Percentiles rank a stretch among this genome's conserved stretches.
phyloP scores from a whole-genome alignment of 2,113 vertebrate genomes.

The Oryzias woworae region DNA sequence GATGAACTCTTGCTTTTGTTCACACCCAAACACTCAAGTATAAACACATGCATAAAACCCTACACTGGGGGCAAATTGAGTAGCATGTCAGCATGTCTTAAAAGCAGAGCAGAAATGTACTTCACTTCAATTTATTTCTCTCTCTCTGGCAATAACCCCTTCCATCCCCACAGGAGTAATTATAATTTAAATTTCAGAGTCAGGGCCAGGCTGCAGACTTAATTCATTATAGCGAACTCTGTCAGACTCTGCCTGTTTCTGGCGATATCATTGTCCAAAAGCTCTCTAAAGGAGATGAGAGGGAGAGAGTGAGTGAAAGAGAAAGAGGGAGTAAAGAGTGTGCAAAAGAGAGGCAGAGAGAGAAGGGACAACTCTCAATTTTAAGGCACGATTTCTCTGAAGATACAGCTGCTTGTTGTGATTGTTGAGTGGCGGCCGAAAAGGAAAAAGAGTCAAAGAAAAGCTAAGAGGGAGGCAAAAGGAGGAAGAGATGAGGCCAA shows the following conservation, averaged over 20 bases:
- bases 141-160: slow-evolving; percentile 79
- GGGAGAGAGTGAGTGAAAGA: slow-evolving; percentile 56
- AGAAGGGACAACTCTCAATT: slow-evolving; percentile 42
- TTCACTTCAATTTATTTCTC: slow-evolving; percentile 79
- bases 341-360: slow-evolving; percentile 20
- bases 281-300: slow-evolving; percentile 75
- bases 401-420: slow-evolving; percentile 81
- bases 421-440: slow-evolving; percentile 78
- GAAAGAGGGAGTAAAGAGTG: slow-evolving; percentile 23
- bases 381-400: slow-evolving; percentile 78
- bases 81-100: slow-evolving; percentile 67
- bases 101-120: slow-evolving; percentile 75
- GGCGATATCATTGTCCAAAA: slow-evolving; percentile 76
- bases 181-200: slow-evolving; percentile 85
- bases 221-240: slow-evolving; percentile 79
- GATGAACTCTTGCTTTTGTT: slow-evolving; percentile 42
- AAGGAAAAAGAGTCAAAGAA: slow-evolving; percentile 36
- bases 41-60: slow-evolving; percentile 59
- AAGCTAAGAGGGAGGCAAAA: slow-evolving; percentile 16
- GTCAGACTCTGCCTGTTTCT: slow-evolving; percentile 77
- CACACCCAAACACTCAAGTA: slow-evolving; percentile 56
- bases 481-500: slow-evolving; percentile 29
- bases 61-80: slow-evolving; percentile 65
- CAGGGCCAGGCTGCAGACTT: slow-evolving; percentile 77
- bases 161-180: slow-evolving; percentile 78